Evolutionary conservation across 1,140 invertebrate genomes (phyloP).

Genomic region (Ylistrum balloti): DNA sequence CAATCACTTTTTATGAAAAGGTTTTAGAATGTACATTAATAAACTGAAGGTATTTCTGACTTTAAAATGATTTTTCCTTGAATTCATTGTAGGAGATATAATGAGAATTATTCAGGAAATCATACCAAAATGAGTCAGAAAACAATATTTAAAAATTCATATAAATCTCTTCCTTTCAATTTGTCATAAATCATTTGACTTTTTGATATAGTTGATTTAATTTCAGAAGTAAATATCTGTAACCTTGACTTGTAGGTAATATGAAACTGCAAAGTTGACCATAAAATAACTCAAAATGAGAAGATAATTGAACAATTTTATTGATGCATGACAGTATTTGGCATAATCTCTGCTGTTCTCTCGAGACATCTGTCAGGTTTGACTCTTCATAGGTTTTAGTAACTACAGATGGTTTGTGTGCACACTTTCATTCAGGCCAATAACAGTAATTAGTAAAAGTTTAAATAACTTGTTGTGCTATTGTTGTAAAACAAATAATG

Average conservation of each 20-base stretch:
- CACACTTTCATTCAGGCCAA: too few relatives aligned
- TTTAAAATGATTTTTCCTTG: neutral
- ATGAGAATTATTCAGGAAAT: neutral
- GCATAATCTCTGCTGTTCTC: too few relatives aligned
- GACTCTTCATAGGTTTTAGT: too few relatives aligned
- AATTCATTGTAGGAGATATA: neutral
- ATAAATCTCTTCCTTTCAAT: neutral
- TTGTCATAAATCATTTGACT: conserved; percentile 28
- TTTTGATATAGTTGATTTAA: neutral
- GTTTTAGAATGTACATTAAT: neutral
- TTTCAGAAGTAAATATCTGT: neutral
- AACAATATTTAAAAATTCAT: neutral
- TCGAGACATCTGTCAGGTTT: too few relatives aligned
- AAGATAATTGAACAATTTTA: too few relatives aligned
- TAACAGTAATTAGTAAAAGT: too few relatives aligned
- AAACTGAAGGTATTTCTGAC: neutral
- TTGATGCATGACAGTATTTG: too few relatives aligned
- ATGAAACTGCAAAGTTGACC: neutral
- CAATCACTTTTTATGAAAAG: too few relatives aligned
- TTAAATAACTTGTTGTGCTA: too few relatives aligned
- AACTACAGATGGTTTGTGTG: too few relatives aligned
- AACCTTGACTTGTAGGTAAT: neutral
- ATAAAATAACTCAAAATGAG: neutral
- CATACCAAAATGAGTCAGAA: neutral
- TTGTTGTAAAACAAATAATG: too few relatives aligned